Conservation (phyloP, 2,113 vertebrate species). For the Oxyruncus cristatus region DNA sequence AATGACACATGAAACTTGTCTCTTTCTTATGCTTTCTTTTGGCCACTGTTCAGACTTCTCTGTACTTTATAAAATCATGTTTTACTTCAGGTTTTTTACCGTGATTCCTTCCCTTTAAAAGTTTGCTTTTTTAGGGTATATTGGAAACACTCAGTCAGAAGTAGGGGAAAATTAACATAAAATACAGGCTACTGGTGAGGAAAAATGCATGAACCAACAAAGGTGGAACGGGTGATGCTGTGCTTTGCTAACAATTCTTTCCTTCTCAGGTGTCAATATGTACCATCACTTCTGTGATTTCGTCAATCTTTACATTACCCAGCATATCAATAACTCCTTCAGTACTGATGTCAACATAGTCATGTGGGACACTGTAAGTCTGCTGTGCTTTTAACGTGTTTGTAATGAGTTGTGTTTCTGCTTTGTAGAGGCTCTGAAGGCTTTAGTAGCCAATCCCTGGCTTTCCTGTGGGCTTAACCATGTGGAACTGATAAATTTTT, state of each 20-base stretch:
- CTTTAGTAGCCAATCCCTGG: neutral
- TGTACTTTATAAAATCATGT: neutral
- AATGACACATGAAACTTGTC: neutral
- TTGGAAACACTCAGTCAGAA: neutral
- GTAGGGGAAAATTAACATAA: neutral
- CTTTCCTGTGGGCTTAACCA: neutral
- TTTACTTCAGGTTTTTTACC: neutral
- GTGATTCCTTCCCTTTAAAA: neutral
- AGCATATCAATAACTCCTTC: conserved; percentile 95
- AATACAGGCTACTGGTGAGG: neutral
- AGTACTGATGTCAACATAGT: conserved; percentile 87
- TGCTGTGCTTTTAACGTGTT: neutral
- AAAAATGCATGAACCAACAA: neutral
- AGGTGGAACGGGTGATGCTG: neutral
- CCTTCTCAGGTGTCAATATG: conserved; percentile 91
- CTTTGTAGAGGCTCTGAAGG: neutral
- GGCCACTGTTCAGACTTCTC: neutral
- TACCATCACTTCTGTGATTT: conserved; percentile 99
- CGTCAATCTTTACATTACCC: conserved; percentile 94
- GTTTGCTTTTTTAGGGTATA: neutral
- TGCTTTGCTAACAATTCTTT: conserved; percentile 9
- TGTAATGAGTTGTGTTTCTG: neutral
- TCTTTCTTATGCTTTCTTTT: neutral
- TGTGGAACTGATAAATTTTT: neutral
- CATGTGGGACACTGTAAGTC: conserved; percentile 98